Evolutionary conservation across 2,797 vertebrate genomes (phyloP), one percentile per base, ranked within the genome.

Genomic region (Orestias chungarensis): DNA sequence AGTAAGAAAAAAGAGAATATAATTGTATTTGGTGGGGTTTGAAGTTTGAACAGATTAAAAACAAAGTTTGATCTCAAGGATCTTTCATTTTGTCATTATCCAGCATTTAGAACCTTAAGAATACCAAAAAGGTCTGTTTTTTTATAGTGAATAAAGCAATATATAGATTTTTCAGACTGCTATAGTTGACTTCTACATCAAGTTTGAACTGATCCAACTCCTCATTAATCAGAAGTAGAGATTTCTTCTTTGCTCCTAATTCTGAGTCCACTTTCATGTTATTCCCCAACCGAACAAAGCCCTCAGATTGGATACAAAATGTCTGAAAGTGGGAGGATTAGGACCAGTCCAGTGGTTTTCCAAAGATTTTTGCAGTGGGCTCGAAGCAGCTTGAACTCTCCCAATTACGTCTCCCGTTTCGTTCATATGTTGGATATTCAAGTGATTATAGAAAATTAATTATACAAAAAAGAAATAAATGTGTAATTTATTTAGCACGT

Each of bases 311-410:
- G 59, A 64, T 25, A 64, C 8, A 14, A 62, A 62, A 62, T 40
- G 59, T 40, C 38, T 62, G 15, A 64, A 64, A 42, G 15, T 64
- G 59, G 59, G 25, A 64, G 38, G 38, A 64, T 64, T 64, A 64
- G 59, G 14, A 42, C 35, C n/a, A 42, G 38, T 42, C 23, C 59
- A 42, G 59, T 64, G 59, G 38, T 15, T 64, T 62, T 64, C 35
- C 59, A 59, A 42, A 62, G n/a, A 40, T 23, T 64, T 64, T 64
- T 40, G 3, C 14, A 42, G 59, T 64, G 59, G 59, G 38, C 9
- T 40, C 25, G 5, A 25, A 42, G 59, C n/a, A 64, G n/a, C 59
- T 42, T 64, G 50, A 52, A 25, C 9, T 64, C 59, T 42, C 59
- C 59, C 40, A 64, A 40, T 64, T 64, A 64, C 35, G 59, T 42